These are phyloP conservation scores for Mizuhopecten yessoensis DNA, from an alignment of 1,140 invertebrate species.

Conservation along the genomic window DNA sequence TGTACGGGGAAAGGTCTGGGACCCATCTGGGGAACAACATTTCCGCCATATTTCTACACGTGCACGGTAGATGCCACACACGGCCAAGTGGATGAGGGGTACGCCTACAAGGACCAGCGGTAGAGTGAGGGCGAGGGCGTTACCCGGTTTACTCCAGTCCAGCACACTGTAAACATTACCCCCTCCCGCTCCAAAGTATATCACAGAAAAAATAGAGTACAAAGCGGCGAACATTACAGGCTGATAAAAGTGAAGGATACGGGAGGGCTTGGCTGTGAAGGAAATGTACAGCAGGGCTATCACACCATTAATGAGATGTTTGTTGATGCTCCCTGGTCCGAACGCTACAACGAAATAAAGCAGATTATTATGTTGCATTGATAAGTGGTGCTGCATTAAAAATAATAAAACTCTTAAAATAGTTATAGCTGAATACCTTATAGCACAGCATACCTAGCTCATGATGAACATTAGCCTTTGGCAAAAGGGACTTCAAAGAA, in stretches of 20 bases:
- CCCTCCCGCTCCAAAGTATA: background rate
- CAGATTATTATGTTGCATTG: too few species aligned
- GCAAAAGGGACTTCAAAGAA: too few species aligned
- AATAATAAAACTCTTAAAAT: too few species aligned
- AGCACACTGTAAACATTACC: background rate
- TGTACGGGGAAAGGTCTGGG: background rate
- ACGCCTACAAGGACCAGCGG: background rate
- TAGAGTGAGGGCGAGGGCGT: background rate
- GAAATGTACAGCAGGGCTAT: background rate
- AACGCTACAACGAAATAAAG: background rate
- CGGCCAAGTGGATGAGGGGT: background rate
- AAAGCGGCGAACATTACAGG: background rate
- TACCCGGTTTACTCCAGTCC: slow-evolving; percentile 26
- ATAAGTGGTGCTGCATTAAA: too few species aligned
- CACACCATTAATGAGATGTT: background rate
- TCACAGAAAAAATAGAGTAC: background rate
- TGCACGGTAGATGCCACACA: background rate
- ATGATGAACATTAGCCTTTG: too few species aligned
- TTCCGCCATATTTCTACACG: slow-evolving; percentile 37
- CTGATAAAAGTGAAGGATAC: background rate
- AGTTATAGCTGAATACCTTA: too few species aligned
- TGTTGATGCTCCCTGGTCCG: background rate
- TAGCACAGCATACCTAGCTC: too few species aligned
- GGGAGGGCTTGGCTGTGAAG: background rate
- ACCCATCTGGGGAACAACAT: background rate